Evolutionary conservation across 2,888 invertebrate species (phyloP).

Genomic region (Miltochrista miniata): DNA sequence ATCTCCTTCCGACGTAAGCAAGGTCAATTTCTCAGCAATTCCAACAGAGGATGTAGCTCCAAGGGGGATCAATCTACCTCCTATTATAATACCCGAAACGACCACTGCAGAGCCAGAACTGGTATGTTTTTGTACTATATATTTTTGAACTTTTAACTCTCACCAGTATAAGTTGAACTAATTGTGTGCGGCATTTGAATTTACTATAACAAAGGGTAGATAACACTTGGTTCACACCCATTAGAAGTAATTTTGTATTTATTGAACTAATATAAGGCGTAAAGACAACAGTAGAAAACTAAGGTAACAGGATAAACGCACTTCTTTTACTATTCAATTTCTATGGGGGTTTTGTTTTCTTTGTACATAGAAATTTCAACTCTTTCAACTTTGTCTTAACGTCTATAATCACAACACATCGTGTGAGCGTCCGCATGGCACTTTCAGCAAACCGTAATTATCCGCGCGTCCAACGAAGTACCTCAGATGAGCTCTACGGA

Average conservation of each 20-base stretch:
- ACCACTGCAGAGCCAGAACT: slow-evolving; percentile 68
- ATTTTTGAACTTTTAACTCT: slow-evolving; percentile 14
- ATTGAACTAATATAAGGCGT: slow-evolving; percentile 63
- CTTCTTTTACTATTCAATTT: not conserved
- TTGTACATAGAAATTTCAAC: slow-evolving; percentile 4
- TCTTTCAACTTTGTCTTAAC: slow-evolving; percentile 54
- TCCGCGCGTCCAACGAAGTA: slow-evolving; percentile 75
- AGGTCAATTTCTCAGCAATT: slow-evolving; percentile 52
- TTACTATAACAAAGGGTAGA: slow-evolving; percentile 59
- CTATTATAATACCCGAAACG: slow-evolving; percentile 51
- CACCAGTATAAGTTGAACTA: slow-evolving; percentile 40
- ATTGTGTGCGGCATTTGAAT: slow-evolving; percentile 56
- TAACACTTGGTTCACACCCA: slow-evolving; percentile 51
- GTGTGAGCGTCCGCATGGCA: slow-evolving; percentile 82
- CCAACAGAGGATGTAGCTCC: slow-evolving; percentile 44
- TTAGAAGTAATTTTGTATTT: slow-evolving; percentile 57
- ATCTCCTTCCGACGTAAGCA: slow-evolving; percentile 61
- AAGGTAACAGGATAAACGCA: not conserved
- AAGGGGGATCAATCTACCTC: slow-evolving; percentile 49
- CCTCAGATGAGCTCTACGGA: slow-evolving; percentile 61
- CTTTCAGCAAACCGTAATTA: slow-evolving; percentile 82
- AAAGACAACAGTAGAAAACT: slow-evolving; percentile 51
- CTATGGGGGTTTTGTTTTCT: not conserved
- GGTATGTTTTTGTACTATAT: slow-evolving; percentile 48
- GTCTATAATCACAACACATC: slow-evolving; percentile 64